These are phyloP conservation scores for Drosophila orena DNA, from an alignment of 1,140 invertebrate genomes.

Conservation along the genomic window DNA sequence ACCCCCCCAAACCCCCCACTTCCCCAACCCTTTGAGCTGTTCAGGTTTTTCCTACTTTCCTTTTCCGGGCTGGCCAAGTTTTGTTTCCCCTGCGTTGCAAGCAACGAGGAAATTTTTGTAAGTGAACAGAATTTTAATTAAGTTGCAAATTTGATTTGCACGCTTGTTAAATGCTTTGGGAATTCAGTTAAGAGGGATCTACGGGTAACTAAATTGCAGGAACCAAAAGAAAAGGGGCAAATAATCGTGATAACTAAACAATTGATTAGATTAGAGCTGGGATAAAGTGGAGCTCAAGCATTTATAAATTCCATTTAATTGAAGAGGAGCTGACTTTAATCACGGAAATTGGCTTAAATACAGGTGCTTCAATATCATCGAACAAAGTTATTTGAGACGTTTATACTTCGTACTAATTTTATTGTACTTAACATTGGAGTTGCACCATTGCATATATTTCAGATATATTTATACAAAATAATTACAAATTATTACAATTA, in stretches of 20 bases:
- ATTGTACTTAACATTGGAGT: no score
- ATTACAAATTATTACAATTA: no score
- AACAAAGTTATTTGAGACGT: no score
- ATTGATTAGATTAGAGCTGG: background rate
- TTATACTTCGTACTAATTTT: no score
- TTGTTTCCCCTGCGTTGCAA: slow-evolving; percentile 24
- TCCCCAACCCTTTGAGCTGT: slow-evolving; percentile 9
- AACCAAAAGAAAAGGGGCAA: background rate
- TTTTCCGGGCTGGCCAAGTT: slow-evolving; percentile 43
- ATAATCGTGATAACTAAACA: background rate
- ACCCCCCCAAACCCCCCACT: no score
- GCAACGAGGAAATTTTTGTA: slow-evolving; percentile 49
- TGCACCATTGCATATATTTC: no score
- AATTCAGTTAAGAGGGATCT: slow-evolving; percentile 5
- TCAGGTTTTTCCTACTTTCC: slow-evolving; percentile 18
- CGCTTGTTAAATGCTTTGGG: slow-evolving; percentile 66
- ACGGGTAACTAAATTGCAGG: slow-evolving; percentile 1
- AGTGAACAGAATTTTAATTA: slow-evolving; percentile 74
- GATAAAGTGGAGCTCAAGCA: background rate
- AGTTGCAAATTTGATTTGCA: slow-evolving; percentile 78
- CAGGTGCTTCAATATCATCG: no score
- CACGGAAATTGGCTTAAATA: background rate
- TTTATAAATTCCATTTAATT: background rate
- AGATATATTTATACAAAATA: no score
- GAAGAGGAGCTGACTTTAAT: background rate